phyloP scores from a whole-genome alignment of 2,888 invertebrate species.

The Agrypnus murinus region DNA sequence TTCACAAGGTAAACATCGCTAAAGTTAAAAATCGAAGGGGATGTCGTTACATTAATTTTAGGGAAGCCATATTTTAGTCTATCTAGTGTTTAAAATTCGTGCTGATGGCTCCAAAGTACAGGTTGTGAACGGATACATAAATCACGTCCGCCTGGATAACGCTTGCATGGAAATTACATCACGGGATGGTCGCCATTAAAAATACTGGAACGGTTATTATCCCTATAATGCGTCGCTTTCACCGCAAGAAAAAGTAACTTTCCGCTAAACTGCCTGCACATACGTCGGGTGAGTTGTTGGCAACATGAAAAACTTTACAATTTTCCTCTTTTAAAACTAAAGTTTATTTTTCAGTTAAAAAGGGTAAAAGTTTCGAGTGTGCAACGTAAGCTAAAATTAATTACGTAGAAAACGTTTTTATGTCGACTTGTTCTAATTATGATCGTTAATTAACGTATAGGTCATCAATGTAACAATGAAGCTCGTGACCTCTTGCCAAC shows the following conservation, averaged over 20 bases:
- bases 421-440: not conserved
- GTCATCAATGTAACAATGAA: constrained; percentile 27
- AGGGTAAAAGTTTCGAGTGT: not conserved
- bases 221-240: constrained; percentile 49
- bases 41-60: constrained; percentile 51
- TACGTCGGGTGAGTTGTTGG: constrained; percentile 23
- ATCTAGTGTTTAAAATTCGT: constrained; percentile 65
- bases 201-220: constrained; percentile 58
- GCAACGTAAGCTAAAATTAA: constrained; percentile 2
- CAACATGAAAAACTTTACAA: constrained; percentile 21
- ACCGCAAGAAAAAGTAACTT: constrained; percentile 39
- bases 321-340: constrained; percentile 4
- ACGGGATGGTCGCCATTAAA: constrained; percentile 60
- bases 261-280: constrained; percentile 30
- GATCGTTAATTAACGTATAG: constrained; percentile 46
- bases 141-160: constrained; percentile 63
- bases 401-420: not conserved
- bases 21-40: constrained; percentile 48
- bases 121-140: constrained; percentile 66
- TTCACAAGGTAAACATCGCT: constrained; percentile 47
- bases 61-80: constrained; percentile 53
- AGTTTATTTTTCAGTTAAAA: not conserved
- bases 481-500: constrained; percentile 43
- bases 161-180: constrained; percentile 58
- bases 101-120: constrained; percentile 66